Conservation (phyloP, 2,113 vertebrate species). For the Spheniscus mendiculus region DNA sequence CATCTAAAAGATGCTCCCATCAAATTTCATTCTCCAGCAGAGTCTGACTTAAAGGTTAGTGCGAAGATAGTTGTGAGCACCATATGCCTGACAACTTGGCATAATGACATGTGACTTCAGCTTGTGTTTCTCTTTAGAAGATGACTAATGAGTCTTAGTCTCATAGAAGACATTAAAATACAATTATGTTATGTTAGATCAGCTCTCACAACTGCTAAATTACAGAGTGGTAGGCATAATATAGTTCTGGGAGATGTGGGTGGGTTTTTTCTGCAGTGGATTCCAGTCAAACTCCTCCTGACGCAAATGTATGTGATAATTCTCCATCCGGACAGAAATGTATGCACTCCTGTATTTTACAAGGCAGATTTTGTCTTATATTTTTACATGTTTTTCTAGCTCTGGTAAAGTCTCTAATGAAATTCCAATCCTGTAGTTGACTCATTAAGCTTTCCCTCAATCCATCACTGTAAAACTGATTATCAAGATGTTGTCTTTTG, state of each 20-base stretch:
- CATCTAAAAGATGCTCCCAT: background rate
- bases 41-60: background rate
- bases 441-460: constrained; percentile 78
- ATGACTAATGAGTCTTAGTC: constrained; percentile 58
- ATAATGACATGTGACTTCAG: constrained; percentile 25
- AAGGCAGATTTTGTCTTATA: constrained; percentile 13
- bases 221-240: background rate
- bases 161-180: constrained; percentile 59
- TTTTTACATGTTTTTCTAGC: constrained; percentile 9
- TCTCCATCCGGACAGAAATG: background rate
- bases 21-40: background rate
- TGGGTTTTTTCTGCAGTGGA: background rate
- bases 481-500: constrained; percentile 83
- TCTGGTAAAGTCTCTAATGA: constrained; percentile 45
- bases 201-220: constrained; percentile 54
- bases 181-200: constrained; percentile 53
- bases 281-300: constrained; percentile 59
- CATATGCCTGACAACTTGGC: background rate
- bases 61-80: background rate
- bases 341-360: background rate
- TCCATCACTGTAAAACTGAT: constrained; percentile 88
- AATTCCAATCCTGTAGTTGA: constrained; percentile 68
- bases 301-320: constrained; percentile 47
- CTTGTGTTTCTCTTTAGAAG: constrained; percentile 47
- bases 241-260: background rate